Base-by-base conservation (phyloP, 2,113 vertebrate genomes). In the Indri indri region DNA sequence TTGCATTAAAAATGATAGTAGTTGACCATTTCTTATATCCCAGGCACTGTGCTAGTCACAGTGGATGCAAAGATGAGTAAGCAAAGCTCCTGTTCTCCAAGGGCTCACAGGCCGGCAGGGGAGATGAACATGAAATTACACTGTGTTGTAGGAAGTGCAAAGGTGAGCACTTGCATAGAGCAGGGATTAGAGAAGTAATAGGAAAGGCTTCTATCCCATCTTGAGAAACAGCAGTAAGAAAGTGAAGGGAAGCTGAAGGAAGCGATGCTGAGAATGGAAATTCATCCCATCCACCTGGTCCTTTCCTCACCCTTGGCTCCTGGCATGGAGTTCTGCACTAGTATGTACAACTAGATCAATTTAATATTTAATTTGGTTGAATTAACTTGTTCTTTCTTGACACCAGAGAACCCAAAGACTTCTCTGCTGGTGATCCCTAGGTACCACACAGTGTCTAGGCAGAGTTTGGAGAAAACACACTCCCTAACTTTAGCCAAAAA, bases 201-300 rank as follows among this genome's bases (percentile, higher is more conserved):
- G 42, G 57, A 57, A 87, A 8, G 54, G 0, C 9, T 1, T 14
- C 2, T 4, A 30, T 34, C 10, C 6, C 20, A 3, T 8, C 23
- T 18, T 22, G 20, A 52, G 11, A 6, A 40, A 32, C 2, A 30
- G 34, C 7, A 18, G 5, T 27, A 10, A 25, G 16, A 54, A 14
- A 57, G 22, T 11, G 45, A 40, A 18, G 10, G 25, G 37, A 80
- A 54, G 17, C 47, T 66, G 34, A 37, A 50, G 20, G 20, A n/a
- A 74, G 42, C 54, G 25, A 77, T 5, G 0, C 16, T 25, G 1
- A 25, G 40, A n/a, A 2, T 80, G 7, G 6, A 20, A 10, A 10
- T n/a, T 12, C 10, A 7, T 16, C 10, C 4, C 40, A 1, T 32
- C 3, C 13, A 6, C 12, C 27, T 25, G 52, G 32, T 77, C 25